These are phyloP conservation scores for Morone chrysops DNA, from an alignment of 2,113 vertebrate genomes.

Conservation along the genomic window DNA sequence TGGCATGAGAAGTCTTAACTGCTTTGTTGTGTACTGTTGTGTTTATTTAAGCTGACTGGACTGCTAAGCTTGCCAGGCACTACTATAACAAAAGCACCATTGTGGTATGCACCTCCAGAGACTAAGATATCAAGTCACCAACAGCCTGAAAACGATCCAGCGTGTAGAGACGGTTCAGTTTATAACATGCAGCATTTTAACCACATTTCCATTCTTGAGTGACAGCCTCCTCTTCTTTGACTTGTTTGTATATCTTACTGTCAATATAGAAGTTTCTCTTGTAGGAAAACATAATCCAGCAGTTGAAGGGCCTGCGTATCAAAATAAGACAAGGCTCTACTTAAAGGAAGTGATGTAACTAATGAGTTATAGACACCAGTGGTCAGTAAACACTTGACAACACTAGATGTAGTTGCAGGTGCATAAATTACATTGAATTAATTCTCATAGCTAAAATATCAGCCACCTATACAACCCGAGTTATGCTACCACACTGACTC, in stretches of 20 bases:
- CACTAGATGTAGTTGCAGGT: not conserved
- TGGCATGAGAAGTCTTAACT: conserved; percentile 28
- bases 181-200: not conserved
- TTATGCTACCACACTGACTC: not conserved
- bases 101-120: conserved; percentile 24
- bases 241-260: too few species aligned
- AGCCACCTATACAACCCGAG: not conserved
- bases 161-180: not conserved
- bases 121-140: conserved; percentile 48
- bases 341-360: not conserved
- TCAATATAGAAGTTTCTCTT: not conserved
- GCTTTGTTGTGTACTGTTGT: conserved; percentile 37
- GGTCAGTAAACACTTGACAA: not conserved
- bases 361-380: not conserved
- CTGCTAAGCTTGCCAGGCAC: conserved; percentile 41
- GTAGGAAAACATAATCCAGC: not conserved
- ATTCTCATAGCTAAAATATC: not conserved
- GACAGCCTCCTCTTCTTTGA: too few species aligned
- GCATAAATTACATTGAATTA: not conserved
- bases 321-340: not conserved
- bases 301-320: not conserved
- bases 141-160: conserved; percentile 17
- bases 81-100: conserved; percentile 57
- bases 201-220: not conserved
- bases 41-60: conserved; percentile 51